Conservation (phyloP, 2,888 invertebrate species). For the Eupithecia insigniata region DNA sequence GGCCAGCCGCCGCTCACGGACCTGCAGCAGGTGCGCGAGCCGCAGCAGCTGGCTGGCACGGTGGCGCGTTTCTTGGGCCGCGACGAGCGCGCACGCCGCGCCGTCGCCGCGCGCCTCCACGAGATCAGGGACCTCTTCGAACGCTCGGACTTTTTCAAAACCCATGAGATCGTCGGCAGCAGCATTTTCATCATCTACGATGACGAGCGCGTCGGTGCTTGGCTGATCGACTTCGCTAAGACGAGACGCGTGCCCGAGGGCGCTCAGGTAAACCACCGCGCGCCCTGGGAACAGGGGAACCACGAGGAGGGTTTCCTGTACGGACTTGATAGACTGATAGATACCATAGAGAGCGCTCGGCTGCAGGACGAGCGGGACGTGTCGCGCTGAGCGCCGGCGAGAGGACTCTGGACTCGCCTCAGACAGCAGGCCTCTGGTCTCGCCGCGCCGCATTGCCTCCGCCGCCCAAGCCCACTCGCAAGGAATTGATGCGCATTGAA, state of each 20-base stretch:
- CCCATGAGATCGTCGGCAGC: constrained; percentile 96
- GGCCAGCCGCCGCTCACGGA: constrained; percentile 93
- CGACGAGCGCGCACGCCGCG: constrained; percentile 86
- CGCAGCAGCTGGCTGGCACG: constrained; percentile 88
- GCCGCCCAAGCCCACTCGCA: constrained; percentile 35
- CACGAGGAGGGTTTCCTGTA: constrained; percentile 97
- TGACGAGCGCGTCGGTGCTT: constrained; percentile 93
- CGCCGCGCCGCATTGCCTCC: constrained; percentile 55
- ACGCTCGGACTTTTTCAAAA: constrained; percentile 91
- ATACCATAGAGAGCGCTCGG: constrained; percentile 80
- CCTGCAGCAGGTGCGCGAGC: constrained; percentile 93
- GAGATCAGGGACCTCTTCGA: constrained; percentile 92
- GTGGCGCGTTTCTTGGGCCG: constrained; percentile 90
- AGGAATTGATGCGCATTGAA: constrained; percentile 60
- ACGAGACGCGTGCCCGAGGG: constrained; percentile 90
- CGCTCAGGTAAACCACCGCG: constrained; percentile 89
- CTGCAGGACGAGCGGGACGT: constrained; percentile 70
- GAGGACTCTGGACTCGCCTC: constrained; percentile 74
- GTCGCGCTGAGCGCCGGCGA: constrained; percentile 74
- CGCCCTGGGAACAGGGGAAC: constrained; percentile 95
- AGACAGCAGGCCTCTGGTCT: constrained; percentile 57
- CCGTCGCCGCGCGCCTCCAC: constrained; percentile 89
- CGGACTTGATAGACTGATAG: constrained; percentile 96
- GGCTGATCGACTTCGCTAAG: constrained; percentile 99
- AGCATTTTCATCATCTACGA: constrained; percentile 98